These are phyloP conservation scores for Augiades crinisus DNA, from an alignment of 2,888 invertebrate species.

Conservation along the genomic window DNA sequence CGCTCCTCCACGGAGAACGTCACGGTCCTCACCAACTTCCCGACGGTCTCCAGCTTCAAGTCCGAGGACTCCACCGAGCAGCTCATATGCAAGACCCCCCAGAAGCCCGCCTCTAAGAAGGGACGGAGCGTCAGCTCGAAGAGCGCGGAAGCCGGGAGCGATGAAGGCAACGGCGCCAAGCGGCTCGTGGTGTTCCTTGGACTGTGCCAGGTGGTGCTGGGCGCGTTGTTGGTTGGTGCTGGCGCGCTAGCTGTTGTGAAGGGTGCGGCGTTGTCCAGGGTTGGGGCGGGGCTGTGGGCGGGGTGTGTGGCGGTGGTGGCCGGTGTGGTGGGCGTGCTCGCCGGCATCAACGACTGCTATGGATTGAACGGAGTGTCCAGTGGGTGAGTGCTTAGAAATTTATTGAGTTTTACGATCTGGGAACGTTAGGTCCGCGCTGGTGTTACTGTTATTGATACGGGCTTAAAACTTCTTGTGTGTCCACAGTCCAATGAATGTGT, in stretches of 20 bases:
- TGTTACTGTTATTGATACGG: not conserved
- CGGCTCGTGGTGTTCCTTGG: slow-evolving; percentile 78
- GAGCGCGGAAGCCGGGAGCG: slow-evolving; percentile 67
- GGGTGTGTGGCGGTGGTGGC: slow-evolving; percentile 83
- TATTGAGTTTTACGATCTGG: not conserved
- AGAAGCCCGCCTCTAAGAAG: slow-evolving; percentile 53
- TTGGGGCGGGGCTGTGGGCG: slow-evolving; percentile 86
- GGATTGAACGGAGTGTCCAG: slow-evolving; percentile 55
- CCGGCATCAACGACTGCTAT: slow-evolving; percentile 81
- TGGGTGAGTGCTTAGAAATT: slow-evolving; percentile 48
- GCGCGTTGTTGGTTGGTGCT: slow-evolving; percentile 82
- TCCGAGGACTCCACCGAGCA: slow-evolving; percentile 81
- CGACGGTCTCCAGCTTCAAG: slow-evolving; percentile 72
- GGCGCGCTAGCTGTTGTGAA: slow-evolving; percentile 84
- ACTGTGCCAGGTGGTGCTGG: slow-evolving; percentile 83
- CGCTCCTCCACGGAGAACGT: slow-evolving; percentile 42
- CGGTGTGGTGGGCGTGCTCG: slow-evolving; percentile 83
- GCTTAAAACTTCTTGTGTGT: not conserved
- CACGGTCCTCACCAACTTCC: slow-evolving; percentile 46
- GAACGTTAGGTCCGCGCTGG: no score
- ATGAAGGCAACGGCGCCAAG: slow-evolving; percentile 38
- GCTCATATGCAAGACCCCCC: slow-evolving; percentile 79
- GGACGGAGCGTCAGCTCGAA: slow-evolving; percentile 64
- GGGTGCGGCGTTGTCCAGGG: slow-evolving; percentile 79
- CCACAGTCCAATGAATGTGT: no score